Evolutionary conservation across 2,113 vertebrate genomes (phyloP).

Genomic region (Thermophis baileyi): DNA sequence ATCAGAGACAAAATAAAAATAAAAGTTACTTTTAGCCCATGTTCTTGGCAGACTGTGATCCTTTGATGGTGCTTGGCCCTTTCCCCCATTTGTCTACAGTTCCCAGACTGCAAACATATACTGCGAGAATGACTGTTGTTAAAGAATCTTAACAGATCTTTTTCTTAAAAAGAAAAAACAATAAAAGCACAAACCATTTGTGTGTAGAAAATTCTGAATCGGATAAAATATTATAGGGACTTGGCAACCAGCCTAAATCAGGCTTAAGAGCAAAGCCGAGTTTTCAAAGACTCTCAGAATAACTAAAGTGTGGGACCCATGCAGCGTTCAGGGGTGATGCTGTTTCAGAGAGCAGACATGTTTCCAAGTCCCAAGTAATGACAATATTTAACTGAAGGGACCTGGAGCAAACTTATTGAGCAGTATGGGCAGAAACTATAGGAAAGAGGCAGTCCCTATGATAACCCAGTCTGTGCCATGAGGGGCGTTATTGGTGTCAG

Average conservation of each 20-base stretch:
- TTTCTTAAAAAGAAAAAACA: neutral
- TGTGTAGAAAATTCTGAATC: neutral
- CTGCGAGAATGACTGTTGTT: neutral
- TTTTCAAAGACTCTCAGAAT: neutral
- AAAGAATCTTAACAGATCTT: neutral
- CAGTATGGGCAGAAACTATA: neutral
- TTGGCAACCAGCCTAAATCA: neutral
- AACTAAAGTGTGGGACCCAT: neutral
- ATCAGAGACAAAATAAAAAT: neutral
- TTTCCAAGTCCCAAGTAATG: neutral
- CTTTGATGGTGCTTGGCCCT: neutral
- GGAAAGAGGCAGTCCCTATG: neutral
- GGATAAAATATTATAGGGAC: neutral
- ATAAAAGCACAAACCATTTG: neutral
- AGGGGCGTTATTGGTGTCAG: neutral
- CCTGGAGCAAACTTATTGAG: neutral
- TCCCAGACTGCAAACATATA: neutral
- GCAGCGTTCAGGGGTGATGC: neutral
- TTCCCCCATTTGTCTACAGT: neutral
- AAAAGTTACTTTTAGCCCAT: neutral
- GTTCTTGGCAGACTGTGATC: neutral
- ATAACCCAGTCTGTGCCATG: neutral
- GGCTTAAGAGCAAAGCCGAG: neutral
- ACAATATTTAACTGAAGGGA: neutral
- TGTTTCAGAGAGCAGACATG: neutral